Conservation (phyloP, 2,888 invertebrate species). For the Eucera pruinosa region DNA sequence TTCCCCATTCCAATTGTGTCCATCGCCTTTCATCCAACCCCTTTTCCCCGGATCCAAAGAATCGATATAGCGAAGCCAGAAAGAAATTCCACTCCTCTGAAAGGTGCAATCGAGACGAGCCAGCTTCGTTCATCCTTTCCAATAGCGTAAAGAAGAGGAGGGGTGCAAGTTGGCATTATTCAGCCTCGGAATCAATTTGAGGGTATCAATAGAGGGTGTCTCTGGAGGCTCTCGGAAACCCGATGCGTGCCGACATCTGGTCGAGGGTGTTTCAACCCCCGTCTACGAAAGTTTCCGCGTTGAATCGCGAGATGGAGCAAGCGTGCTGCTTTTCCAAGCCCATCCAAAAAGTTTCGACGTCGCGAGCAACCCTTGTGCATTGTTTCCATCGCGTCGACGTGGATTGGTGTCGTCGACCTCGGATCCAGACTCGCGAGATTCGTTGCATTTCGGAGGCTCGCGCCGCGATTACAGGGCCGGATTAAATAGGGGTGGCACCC, state of each 20-base stretch:
- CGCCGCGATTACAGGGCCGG: slow-evolving; percentile 11
- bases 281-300: slow-evolving; percentile 38
- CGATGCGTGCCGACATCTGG: slow-evolving; percentile 63
- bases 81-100: neutral
- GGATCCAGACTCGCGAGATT: neutral
- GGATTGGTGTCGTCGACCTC: slow-evolving; percentile 21
- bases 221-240: slow-evolving; percentile 16
- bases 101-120: neutral
- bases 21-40: no score
- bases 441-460: neutral
- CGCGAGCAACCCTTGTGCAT: neutral
- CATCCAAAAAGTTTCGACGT: neutral
- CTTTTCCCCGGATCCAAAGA: neutral
- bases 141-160: neutral
- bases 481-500: slow-evolving; percentile 5
- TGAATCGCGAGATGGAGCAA: slow-evolving; percentile 50
- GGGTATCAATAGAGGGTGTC: slow-evolving; percentile 17
- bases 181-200: slow-evolving; percentile 14
- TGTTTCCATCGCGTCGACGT: slow-evolving; percentile 1
- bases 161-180: slow-evolving; percentile 4
- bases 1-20: no score
- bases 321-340: slow-evolving; percentile 42
- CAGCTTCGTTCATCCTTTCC: slow-evolving; percentile 5
- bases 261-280: slow-evolving; percentile 34
- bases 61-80: slow-evolving; percentile 10